Conservation (phyloP, 2,113 vertebrate genomes). For the Callocephalon fimbriatum region DNA sequence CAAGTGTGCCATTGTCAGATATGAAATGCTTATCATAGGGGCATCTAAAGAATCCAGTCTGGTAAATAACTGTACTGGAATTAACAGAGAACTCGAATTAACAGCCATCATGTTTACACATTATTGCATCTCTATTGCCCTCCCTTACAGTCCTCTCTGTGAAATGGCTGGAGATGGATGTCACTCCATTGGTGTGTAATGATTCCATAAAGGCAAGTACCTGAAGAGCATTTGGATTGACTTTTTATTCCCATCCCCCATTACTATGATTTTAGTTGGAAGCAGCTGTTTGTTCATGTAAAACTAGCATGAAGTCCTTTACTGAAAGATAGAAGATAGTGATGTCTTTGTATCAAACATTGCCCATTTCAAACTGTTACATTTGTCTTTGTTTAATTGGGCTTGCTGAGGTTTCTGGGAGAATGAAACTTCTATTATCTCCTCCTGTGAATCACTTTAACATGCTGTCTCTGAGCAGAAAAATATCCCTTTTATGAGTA, state of each 20-base stretch:
- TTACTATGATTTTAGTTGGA: conserved; percentile 40
- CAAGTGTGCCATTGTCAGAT: background rate
- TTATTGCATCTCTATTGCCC: background rate
- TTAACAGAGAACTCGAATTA: background rate
- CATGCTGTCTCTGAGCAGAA: background rate
- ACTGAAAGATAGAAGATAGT: background rate
- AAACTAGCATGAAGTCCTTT: background rate
- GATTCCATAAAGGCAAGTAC: background rate
- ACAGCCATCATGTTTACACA: background rate
- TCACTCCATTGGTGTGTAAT: background rate
- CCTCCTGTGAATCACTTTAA: background rate
- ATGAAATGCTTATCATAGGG: background rate
- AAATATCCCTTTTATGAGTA: background rate
- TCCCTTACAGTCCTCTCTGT: background rate
- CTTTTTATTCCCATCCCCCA: background rate
- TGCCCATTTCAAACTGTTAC: conserved; percentile 22
- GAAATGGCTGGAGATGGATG: background rate
- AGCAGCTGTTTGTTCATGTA: conserved; percentile 27
- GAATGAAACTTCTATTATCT: background rate
- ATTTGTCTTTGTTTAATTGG: conserved; percentile 6
- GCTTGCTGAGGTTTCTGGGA: background rate
- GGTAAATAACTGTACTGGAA: background rate
- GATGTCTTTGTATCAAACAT: conserved; percentile 33
- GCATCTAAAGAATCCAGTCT: background rate
- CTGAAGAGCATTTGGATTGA: background rate